phyloP scores from a whole-genome alignment of 2,888 invertebrate genomes.

The Ernsta delagoae region DNA sequence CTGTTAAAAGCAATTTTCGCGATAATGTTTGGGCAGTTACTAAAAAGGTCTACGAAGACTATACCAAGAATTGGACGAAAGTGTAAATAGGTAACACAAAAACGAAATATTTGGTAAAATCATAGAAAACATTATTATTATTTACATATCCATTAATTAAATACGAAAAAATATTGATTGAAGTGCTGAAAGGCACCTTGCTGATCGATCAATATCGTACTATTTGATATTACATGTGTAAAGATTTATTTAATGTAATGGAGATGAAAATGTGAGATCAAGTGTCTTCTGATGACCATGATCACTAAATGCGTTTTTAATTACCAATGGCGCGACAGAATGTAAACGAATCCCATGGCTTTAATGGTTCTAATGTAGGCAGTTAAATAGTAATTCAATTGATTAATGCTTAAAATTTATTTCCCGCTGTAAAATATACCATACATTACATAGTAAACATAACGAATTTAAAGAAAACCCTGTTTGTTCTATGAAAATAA shows the following conservation, averaged over 20 bases:
- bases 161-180: too few species aligned
- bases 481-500: too few species aligned
- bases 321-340: conserved; percentile 51
- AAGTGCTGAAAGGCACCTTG: not conserved
- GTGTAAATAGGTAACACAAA: too few species aligned
- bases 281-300: conserved; percentile 36
- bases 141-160: too few species aligned
- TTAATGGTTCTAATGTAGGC: not conserved
- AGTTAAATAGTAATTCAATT: not conserved
- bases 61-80: too few species aligned
- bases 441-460: too few species aligned
- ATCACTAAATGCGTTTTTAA: conserved; percentile 65
- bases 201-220: conserved; percentile 22
- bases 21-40: too few species aligned
- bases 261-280: conserved; percentile 38
- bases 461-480: too few species aligned
- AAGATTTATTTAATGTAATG: conserved; percentile 10
- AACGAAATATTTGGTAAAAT: too few species aligned
- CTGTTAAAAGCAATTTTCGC: too few species aligned
- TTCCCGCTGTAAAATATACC: not conserved
- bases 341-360: conserved; percentile 43
- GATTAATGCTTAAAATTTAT: not conserved
- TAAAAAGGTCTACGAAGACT: too few species aligned
- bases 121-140: too few species aligned
- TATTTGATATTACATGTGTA: not conserved